Conservation (phyloP, 2,888 invertebrate species). For the Andrena fulva region DNA sequence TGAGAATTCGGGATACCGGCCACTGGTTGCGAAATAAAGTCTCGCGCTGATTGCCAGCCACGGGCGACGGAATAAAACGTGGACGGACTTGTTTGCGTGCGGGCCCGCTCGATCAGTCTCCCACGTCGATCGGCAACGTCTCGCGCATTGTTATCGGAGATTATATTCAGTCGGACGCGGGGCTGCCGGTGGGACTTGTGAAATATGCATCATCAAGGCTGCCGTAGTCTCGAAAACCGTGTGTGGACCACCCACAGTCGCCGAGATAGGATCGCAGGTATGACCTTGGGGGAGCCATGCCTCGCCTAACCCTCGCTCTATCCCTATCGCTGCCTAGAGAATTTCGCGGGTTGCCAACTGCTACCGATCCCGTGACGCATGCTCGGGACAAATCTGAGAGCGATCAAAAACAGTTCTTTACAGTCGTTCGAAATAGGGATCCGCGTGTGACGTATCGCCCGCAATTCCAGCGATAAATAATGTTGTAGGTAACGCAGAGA, state of each 20-base stretch:
- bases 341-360: not conserved
- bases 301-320: slow-evolving; percentile 9
- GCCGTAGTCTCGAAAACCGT: slow-evolving; percentile 19
- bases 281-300: slow-evolving; percentile 22
- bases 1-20: slow-evolving; percentile 71
- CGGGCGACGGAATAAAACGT: slow-evolving; percentile 1
- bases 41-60: slow-evolving; percentile 5
- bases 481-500: no score
- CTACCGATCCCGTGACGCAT: not conserved
- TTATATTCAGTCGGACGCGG: not conserved
- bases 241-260: slow-evolving; percentile 41
- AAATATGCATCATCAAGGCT: not conserved
- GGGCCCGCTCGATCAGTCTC: slow-evolving; percentile 11
- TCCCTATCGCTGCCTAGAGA: slow-evolving; percentile 3
- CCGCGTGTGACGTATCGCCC: no score
- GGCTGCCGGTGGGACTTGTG: not conserved
- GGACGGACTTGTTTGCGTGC: not conserved
- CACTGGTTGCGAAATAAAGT: slow-evolving; percentile 51
- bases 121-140: not conserved
- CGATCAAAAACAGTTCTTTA: not conserved
- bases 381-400: not conserved
- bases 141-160: not conserved
- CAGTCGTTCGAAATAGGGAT: no score
- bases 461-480: no score
- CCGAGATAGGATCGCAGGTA: slow-evolving; percentile 18